Conservation (phyloP, 1,140 invertebrate species). For the Achroia grisella region DNA sequence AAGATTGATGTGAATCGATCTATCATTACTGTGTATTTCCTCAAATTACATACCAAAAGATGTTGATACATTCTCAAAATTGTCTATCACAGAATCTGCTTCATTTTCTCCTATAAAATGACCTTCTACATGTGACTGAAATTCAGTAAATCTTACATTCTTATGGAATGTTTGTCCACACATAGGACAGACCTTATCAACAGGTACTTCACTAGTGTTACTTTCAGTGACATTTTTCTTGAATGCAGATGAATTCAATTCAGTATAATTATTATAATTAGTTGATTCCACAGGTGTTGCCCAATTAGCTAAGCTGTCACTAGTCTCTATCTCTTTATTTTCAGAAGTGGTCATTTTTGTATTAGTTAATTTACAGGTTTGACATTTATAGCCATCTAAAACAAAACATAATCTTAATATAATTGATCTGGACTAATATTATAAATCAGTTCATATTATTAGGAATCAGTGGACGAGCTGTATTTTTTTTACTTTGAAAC, state of each 20-base stretch:
- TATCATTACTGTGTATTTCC: no score
- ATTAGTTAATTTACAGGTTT: conserved; percentile 45
- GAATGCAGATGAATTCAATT: conserved; percentile 28
- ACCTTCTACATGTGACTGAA: conserved; percentile 73
- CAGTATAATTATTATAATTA: conserved; percentile 42
- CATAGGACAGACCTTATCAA: conserved; percentile 74
- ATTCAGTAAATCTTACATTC: conserved; percentile 59
- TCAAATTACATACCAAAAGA: conserved; percentile 47
- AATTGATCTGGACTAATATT: conserved; percentile 3
- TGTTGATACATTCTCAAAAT: conserved; percentile 52
- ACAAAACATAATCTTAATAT: conserved; percentile 17
- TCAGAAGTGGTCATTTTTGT: conserved; percentile 36
- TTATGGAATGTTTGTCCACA: conserved; percentile 68
- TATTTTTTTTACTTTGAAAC: no score
- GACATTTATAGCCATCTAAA: conserved; percentile 62
- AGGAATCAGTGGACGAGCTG: no score
- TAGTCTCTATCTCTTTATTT: conserved; percentile 63
- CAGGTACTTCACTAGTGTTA: conserved; percentile 19
- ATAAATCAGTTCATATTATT: no score
- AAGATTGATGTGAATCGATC: no score
- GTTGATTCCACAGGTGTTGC: conserved; percentile 45
- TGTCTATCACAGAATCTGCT: conserved; percentile 56
- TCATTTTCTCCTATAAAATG: conserved; percentile 71
- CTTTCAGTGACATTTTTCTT: conserved; percentile 25
- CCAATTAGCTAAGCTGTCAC: conserved; percentile 51